Evolutionary conservation across 2,797 vertebrate genomes (phyloP).

Genomic region (Brotula barbata): DNA sequence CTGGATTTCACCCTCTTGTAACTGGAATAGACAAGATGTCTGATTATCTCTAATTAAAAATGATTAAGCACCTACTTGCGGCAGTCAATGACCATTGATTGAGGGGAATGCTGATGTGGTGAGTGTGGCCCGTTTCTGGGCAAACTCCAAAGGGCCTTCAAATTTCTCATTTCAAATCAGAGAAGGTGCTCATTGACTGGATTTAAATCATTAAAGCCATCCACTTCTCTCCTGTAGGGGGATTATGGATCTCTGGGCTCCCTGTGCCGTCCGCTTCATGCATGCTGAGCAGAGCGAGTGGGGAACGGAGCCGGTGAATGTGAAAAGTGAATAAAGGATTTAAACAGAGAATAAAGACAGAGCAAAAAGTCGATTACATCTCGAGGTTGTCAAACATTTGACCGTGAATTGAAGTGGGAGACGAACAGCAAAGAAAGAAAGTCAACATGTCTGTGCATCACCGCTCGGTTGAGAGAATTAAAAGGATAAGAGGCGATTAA

Average conservation of each 20-base stretch:
- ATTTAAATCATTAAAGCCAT: conserved; percentile 80
- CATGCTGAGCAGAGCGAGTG: conserved; percentile 73
- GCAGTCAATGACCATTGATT: conserved; percentile 81
- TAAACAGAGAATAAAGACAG: conserved; percentile 56
- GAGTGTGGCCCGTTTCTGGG: conserved; percentile 65
- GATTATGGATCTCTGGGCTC: conserved; percentile 75
- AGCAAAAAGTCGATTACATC: conserved; percentile 46
- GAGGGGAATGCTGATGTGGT: conserved; percentile 79
- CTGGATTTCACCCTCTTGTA: conserved; percentile 70
- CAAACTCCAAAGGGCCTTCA: conserved; percentile 72
- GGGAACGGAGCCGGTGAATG: conserved; percentile 54
- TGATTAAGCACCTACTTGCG: conserved; percentile 84
- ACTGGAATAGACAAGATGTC: conserved; percentile 80
- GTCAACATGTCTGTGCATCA: conserved; percentile 40
- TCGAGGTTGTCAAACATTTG: conserved; percentile 62
- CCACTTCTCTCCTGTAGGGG: conserved; percentile 74
- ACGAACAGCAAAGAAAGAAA: conserved; percentile 34
- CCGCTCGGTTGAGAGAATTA: conserved; percentile 39
- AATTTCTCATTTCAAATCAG: conserved; percentile 79
- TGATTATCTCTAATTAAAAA: conserved; percentile 86
- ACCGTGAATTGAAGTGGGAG: conserved; percentile 35
- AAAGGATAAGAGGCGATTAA: conserved; percentile 37
- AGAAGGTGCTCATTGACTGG: conserved; percentile 78
- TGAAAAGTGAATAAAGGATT: conserved; percentile 63
- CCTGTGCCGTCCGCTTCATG: conserved; percentile 64